Conservation (phyloP, 2,888 invertebrate species). For the Blomia tropicalis region DNA sequence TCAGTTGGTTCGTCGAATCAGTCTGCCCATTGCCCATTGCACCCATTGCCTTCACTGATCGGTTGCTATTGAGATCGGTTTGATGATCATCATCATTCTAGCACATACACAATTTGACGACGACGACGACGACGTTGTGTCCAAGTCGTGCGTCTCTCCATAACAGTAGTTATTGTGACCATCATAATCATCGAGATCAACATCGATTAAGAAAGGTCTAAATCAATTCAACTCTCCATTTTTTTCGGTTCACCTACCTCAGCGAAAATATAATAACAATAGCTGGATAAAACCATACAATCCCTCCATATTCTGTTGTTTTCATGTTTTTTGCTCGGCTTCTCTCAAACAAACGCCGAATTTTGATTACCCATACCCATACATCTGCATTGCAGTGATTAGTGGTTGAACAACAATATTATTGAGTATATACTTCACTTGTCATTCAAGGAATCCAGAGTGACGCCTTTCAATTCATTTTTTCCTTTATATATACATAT, state of each 20-base stretch:
- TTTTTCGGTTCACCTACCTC: background rate
- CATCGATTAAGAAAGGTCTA: too few species aligned
- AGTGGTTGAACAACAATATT: background rate
- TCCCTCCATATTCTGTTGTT: too few species aligned
- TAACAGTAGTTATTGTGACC: too few species aligned
- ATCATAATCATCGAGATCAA: too few species aligned
- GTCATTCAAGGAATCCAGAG: background rate
- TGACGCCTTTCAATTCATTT: background rate
- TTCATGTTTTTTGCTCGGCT: too few species aligned
- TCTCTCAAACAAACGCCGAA: too few species aligned
- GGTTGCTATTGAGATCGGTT: constrained; percentile 14
- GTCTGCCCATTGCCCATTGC: constrained; percentile 1
- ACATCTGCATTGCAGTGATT: background rate
- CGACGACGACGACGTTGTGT: background rate
- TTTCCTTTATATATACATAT: background rate
- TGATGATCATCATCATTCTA: background rate
- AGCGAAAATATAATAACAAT: too few species aligned
- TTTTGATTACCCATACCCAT: too few species aligned
- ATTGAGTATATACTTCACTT: background rate
- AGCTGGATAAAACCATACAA: too few species aligned
- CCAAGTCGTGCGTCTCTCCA: background rate
- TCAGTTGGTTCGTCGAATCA: too few species aligned
- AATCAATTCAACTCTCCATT: too few species aligned
- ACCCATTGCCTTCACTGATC: background rate
- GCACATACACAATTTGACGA: too few species aligned